A percentile compares a stretch with the other conserved stretches of the same genome.
Evolutionary conservation across 2,113 vertebrate genomes (phyloP).

Genomic region (Mesocricetus auratus): DNA sequence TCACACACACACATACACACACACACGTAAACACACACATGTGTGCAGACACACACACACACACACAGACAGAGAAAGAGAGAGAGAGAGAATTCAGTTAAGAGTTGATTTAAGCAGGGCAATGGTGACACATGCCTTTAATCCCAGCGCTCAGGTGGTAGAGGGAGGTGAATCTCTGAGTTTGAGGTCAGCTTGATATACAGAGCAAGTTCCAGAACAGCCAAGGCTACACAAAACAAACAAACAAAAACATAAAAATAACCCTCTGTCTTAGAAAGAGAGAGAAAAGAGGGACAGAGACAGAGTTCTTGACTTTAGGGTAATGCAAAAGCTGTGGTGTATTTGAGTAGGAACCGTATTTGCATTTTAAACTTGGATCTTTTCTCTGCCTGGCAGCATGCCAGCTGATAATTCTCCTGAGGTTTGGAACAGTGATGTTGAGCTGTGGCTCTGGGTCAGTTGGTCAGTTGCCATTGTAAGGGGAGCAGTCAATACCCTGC

Average conservation of each 20-base stretch:
- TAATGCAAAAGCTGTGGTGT: not conserved
- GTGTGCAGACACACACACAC: not conserved
- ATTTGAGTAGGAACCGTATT: not conserved
- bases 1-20: not conserved
- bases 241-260: too few species aligned
- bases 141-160: not conserved
- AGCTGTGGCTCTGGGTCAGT: not conserved
- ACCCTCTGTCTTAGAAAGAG: too few species aligned
- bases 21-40: not conserved
- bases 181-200: not conserved
- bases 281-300: too few species aligned
- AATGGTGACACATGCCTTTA: not conserved
- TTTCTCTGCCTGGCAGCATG: not conserved
- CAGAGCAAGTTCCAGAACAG: not conserved
- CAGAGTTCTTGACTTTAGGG: not conserved
- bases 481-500: not conserved
- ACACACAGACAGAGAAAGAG: not conserved
- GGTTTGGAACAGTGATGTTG: not conserved
- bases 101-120: not conserved
- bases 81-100: not conserved
- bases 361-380: not conserved
- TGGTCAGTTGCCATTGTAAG: not conserved
- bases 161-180: not conserved
- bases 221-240: not conserved
- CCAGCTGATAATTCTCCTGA: not conserved